phyloP scores from a whole-genome alignment of 1,140 invertebrate genomes.

The Ridgeia piscesae region DNA sequence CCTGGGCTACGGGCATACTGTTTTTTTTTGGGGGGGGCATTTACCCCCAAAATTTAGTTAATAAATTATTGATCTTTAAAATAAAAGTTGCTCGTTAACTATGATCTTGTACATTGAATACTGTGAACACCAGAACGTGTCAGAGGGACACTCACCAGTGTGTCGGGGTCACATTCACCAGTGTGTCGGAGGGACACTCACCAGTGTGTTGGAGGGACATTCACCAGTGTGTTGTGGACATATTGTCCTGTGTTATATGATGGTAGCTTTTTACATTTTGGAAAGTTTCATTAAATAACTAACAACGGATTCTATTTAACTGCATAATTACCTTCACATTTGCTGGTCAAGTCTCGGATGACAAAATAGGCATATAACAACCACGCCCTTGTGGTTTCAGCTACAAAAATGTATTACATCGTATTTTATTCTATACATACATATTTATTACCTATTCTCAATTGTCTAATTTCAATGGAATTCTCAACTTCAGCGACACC shows the following conservation, averaged over 20 bases:
- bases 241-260: not conserved
- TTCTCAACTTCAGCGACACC: slow-evolving; percentile 38
- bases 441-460: not conserved
- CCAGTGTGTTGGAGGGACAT: not conserved
- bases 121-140: not conserved
- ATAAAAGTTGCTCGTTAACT: no score
- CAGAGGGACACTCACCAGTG: not conserved
- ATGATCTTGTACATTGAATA: not conserved
- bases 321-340: no score
- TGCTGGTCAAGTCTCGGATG: no score
- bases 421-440: not conserved
- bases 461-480: not conserved
- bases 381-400: not conserved
- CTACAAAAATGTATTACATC: not conserved
- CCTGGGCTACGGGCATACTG: no score
- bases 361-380: no score
- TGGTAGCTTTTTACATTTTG: not conserved
- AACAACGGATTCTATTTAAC: not conserved
- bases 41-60: no score
- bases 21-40: no score
- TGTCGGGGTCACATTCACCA: no score
- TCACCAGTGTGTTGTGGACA: not conserved
- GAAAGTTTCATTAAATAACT: not conserved
- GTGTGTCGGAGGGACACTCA: no score
- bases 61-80: no score